Percentiles rank a stretch among this genome's conserved stretches.
These are phyloP conservation scores for Rambutsinella grinnellia DNA, from an alignment of 2,888 invertebrate genomes.

Conservation along the genomic window DNA sequence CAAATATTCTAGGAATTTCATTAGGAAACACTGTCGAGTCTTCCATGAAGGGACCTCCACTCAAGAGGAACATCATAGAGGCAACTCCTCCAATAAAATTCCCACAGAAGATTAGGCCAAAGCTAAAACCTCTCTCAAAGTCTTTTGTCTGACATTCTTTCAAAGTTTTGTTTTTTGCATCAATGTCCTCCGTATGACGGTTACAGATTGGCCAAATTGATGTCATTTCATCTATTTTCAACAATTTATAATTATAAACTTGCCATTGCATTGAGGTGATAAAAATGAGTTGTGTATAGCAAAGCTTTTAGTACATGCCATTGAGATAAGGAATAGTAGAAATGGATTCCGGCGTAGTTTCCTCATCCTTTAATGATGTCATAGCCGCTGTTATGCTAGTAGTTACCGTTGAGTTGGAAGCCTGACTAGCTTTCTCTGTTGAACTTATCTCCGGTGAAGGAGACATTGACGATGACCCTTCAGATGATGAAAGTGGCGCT, in stretches of 20 bases:
- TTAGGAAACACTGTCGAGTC: conserved; percentile 77
- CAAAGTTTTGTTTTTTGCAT: neutral
- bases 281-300: neutral
- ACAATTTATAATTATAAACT: neutral
- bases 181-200: conserved; percentile 13
- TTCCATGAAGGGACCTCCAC: conserved; percentile 79
- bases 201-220: conserved; percentile 15
- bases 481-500: too few relatives aligned
- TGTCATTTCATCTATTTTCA: conserved; percentile 19
- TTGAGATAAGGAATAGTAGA: conserved; percentile 9
- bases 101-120: conserved; percentile 76
- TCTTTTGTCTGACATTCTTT: conserved; percentile 70
- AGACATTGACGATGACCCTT: too few relatives aligned
- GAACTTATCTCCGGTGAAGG: neutral
- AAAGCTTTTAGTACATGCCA: conserved; percentile 23
- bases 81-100: conserved; percentile 80
- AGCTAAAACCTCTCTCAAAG: conserved; percentile 72
- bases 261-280: neutral
- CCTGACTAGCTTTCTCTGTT: too few relatives aligned
- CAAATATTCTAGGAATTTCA: conserved; percentile 76
- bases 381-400: neutral
- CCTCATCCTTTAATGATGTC: too few relatives aligned
- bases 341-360: neutral
- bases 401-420: neutral
- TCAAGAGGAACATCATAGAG: conserved; percentile 76